Evolutionary conservation across 2,113 vertebrate genomes (phyloP).

Genomic region (Heptranchias perlo): DNA sequence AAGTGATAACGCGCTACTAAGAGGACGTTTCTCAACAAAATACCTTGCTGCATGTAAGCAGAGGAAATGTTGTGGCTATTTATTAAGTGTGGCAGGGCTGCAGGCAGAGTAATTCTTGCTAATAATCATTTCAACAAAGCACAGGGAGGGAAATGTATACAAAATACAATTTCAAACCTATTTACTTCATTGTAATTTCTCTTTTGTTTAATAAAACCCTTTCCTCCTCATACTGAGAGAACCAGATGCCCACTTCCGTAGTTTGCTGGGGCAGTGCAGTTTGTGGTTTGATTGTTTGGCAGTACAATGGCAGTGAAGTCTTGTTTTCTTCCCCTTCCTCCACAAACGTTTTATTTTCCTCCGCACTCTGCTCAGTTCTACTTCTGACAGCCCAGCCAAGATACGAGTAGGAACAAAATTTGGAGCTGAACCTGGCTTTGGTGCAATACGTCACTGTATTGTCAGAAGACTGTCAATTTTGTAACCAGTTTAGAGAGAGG

Average conservation of each 20-base stretch:
- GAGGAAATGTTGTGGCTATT: not conserved
- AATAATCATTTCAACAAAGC: not conserved
- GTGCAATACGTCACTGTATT: not conserved
- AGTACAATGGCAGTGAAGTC: not conserved
- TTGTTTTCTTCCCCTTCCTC: not conserved
- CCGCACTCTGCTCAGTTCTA: not conserved
- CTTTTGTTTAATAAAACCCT: not conserved
- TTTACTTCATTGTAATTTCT: not conserved
- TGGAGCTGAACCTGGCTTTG: not conserved
- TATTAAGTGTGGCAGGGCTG: not conserved
- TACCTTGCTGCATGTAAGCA: not conserved
- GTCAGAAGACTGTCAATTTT: not conserved
- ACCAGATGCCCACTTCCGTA: not conserved
- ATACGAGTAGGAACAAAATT: not conserved
- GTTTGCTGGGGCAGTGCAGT: not conserved
- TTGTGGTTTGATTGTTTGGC: not conserved
- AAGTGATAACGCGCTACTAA: not conserved
- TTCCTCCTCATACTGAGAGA: not conserved
- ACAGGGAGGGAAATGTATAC: not conserved
- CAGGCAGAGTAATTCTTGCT: not conserved
- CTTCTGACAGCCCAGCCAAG: not conserved
- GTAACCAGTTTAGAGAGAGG: not conserved
- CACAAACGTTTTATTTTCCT: not conserved
- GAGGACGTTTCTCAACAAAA: not conserved
- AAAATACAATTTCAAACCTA: not conserved